phyloP scores from a whole-genome alignment of 2,888 invertebrate species.

The Antheraea assamensis region DNA sequence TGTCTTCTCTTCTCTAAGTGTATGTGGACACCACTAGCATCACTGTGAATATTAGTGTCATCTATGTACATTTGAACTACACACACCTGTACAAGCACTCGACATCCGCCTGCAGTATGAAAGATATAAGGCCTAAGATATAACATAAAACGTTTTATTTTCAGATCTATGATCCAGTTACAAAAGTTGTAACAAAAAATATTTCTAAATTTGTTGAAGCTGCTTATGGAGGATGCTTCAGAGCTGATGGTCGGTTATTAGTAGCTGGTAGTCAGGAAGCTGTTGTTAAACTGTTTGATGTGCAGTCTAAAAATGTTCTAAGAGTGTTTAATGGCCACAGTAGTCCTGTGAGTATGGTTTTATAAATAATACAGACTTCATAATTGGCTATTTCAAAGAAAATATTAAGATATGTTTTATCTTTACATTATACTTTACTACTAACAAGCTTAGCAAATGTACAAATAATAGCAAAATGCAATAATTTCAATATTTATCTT shows the following conservation, averaged over 20 bases:
- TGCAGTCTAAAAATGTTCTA: conserved; percentile 90
- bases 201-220: conserved; percentile 91
- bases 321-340: conserved; percentile 93
- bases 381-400: background rate
- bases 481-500: background rate
- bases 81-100: too few relatives aligned
- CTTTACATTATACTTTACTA: background rate
- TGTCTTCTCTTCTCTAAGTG: too few relatives aligned
- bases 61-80: too few relatives aligned
- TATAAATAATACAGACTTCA: background rate
- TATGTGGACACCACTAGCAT: too few relatives aligned
- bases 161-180: conserved; percentile 92
- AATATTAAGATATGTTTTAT: conserved; percentile 33
- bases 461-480: background rate
- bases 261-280: conserved; percentile 96
- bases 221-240: conserved; percentile 92
- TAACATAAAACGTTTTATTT: conserved; percentile 24
- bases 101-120: too few relatives aligned
- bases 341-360: conserved; percentile 80
- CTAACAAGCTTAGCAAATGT: conserved; percentile 28
- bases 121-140: too few relatives aligned
- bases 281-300: conserved; percentile 93
- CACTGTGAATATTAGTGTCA: too few relatives aligned
- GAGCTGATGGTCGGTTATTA: conserved; percentile 90
- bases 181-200: conserved; percentile 91